phyloP scores from a whole-genome alignment of 2,888 invertebrate genomes.

The Pachymerium ferrugineum region DNA sequence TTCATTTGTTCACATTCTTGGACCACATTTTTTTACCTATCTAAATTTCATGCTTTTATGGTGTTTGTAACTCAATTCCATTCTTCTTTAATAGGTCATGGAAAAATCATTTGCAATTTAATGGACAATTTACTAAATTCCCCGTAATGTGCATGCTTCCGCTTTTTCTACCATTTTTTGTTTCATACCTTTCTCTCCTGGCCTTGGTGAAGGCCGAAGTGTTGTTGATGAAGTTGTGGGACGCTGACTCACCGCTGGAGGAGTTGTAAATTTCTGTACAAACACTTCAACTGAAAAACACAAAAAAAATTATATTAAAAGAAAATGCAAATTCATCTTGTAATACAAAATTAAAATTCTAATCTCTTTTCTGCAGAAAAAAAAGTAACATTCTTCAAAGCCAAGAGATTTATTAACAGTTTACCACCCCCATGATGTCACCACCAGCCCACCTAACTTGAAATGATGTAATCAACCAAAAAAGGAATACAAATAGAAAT shows the following conservation, averaged over 20 bases:
- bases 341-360: neutral
- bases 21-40: too few species aligned
- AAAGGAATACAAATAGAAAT: neutral
- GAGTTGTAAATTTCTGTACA: constrained; percentile 13
- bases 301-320: neutral
- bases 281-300: constrained; percentile 5
- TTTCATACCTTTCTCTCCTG: neutral
- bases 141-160: neutral
- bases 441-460: neutral
- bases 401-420: neutral
- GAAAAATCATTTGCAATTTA: too few species aligned
- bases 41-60: too few species aligned
- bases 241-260: constrained; percentile 11
- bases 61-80: too few species aligned
- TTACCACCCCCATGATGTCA: neutral
- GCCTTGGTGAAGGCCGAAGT: constrained; percentile 20
- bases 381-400: neutral
- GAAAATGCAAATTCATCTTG: neutral
- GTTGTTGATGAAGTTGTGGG: constrained; percentile 13
- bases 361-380: neutral
- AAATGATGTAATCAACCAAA: neutral
- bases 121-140: too few species aligned
- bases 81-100: too few species aligned
- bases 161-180: neutral
- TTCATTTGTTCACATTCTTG: too few species aligned